Base-by-base conservation (phyloP, 2,113 vertebrate genomes). In the Pedionomus torquatus region DNA sequence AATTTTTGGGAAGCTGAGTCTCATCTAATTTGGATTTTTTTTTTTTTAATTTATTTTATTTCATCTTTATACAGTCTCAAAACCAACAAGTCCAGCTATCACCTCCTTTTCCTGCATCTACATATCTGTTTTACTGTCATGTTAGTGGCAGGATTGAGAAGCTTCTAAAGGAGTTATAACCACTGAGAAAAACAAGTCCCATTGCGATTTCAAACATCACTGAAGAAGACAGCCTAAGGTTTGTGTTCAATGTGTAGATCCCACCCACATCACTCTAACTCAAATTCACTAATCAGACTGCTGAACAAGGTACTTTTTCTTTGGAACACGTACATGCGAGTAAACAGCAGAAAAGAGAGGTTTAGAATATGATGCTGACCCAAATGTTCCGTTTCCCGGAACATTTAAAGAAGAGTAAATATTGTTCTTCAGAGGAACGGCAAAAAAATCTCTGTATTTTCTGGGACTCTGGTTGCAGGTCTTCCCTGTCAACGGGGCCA, bases 11-110 rank as follows among this genome's bases (percentile, higher is more conserved):
- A 87, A 69, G 52, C 7, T n/a, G 17, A 68, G 5, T 49, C 7
- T 49, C 1, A 4, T 33, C 1, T 39, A 7, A 52, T 39, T 11
- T 5, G 3, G 5, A 5, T 61, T 68, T 2, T 5, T 11, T 17
- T 3, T 31, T 44, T 13, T 3, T 17, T 4, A 25, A n/a, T 46
- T 41, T 24, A 39, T 17, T 86, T n/a, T 57, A 46, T 63, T 80
- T 83, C 49, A 33, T 10, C 13, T 31, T 16, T 4, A 16, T 33
- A n/a, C 1, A 0, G 5, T 41, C 81, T 87, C 28, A 70, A 69
- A 81, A 46, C 13, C 0, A 0, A 28, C 8, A 80, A 87, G 20
- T 33, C 26, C 63, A 48, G 21, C 10, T 44, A 7, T 10, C 1
- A 3, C 10, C 7, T 61, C 33, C 43, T 76, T 69, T 63, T 51